Conservation (phyloP, 2,888 invertebrate species). For the Oscheius myriophilus region DNA sequence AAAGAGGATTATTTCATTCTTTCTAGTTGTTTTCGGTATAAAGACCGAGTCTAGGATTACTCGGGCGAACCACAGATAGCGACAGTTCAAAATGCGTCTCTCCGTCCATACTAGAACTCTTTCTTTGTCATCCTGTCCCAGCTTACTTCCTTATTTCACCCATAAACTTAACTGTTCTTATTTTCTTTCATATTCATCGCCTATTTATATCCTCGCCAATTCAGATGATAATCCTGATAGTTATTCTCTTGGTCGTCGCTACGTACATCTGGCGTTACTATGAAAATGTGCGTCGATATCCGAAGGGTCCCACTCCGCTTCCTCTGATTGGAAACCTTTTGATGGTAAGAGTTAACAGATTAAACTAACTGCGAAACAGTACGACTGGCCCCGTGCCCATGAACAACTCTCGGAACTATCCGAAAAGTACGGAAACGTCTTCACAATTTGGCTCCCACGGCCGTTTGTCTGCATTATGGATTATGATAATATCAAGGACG, state of each 20-base stretch:
- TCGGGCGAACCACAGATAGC: too few relatives aligned
- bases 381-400: slow-evolving; percentile 34
- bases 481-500: slow-evolving; percentile 51
- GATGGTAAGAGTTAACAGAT: slow-evolving; percentile 16
- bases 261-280: slow-evolving; percentile 38
- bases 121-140: too few relatives aligned
- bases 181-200: too few relatives aligned
- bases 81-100: too few relatives aligned
- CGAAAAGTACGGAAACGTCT: slow-evolving; percentile 56
- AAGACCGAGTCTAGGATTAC: too few relatives aligned
- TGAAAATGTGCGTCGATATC: slow-evolving; percentile 43
- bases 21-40: too few relatives aligned
- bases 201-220: too few relatives aligned
- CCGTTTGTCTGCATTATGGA: slow-evolving; percentile 45
- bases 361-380: too few relatives aligned
- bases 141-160: too few relatives aligned
- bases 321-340: slow-evolving; percentile 44
- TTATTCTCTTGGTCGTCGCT: not conserved
- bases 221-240: not conserved
- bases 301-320: slow-evolving; percentile 48
- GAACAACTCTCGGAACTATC: slow-evolving; percentile 32
- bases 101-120: too few relatives aligned
- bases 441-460: slow-evolving; percentile 51
- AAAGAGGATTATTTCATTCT: too few relatives aligned
- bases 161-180: too few relatives aligned